A percentile compares a stretch with the other conserved stretches of the same genome.
Conservation (phyloP, 1,140 invertebrate genomes). For the Agraylea sexmaculata region DNA sequence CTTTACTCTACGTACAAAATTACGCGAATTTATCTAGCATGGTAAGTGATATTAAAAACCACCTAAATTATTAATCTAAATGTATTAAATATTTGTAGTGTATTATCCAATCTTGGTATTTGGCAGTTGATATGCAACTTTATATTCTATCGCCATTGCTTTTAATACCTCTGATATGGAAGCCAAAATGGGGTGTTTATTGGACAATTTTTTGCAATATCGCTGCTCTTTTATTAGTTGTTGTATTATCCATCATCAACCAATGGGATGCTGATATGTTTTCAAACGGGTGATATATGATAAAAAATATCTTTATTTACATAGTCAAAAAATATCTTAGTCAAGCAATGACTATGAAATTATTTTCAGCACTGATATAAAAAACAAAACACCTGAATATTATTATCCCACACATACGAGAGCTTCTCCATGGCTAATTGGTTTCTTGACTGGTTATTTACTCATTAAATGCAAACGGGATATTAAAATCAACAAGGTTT, state of each 20-base stretch:
- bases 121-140: slow-evolving; percentile 37
- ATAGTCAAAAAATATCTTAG: slow-evolving; percentile 1
- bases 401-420: slow-evolving; percentile 30
- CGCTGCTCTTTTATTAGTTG: slow-evolving; percentile 7
- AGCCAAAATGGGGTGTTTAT: slow-evolving; percentile 1
- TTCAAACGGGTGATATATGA: background rate
- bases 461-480: slow-evolving; percentile 12
- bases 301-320: slow-evolving; percentile 5
- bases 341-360: background rate
- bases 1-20: slow-evolving; percentile 42
- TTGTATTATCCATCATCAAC: slow-evolving; percentile 11
- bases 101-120: slow-evolving; percentile 39
- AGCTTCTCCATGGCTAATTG: slow-evolving; percentile 43
- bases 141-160: slow-evolving; percentile 30
- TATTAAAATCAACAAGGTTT: slow-evolving; percentile 7
- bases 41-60: slow-evolving; percentile 24
- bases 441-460: slow-evolving; percentile 45
- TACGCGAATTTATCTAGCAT: slow-evolving; percentile 31
- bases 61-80: background rate
- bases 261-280: slow-evolving; percentile 8
- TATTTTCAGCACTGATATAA: background rate
- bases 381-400: slow-evolving; percentile 10
- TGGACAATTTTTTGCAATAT: slow-evolving; percentile 9
- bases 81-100: slow-evolving; percentile 26
- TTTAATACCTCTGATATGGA: slow-evolving; percentile 23